Evolutionary conservation across 2,797 vertebrate species (phyloP).

Genomic region (Perodicticus potto): DNA sequence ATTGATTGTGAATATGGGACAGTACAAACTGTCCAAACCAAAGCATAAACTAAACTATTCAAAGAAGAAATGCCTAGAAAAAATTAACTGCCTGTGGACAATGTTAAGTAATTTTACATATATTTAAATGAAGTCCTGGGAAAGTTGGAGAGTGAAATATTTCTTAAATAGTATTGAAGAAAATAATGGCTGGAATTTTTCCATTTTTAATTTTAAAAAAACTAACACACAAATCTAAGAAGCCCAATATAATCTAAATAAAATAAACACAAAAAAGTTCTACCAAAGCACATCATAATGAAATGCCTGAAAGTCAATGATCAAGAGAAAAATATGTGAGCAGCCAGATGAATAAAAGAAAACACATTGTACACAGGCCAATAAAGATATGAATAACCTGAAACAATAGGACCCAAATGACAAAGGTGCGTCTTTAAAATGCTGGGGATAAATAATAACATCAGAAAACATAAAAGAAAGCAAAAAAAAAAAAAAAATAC

Average conservation of each 20-base stretch:
- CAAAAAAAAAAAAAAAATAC: background rate
- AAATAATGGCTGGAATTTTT: background rate
- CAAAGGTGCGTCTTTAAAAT: background rate
- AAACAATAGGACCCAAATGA: conserved; percentile 20
- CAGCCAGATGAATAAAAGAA: background rate
- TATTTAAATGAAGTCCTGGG: background rate
- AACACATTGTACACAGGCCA: background rate
- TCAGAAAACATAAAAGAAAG: background rate
- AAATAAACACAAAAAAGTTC: background rate
- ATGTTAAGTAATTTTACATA: background rate
- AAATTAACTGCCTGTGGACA: background rate
- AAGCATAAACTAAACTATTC: background rate
- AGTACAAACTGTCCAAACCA: background rate
- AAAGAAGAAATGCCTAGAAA: background rate
- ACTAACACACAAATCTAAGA: background rate
- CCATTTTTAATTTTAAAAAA: background rate
- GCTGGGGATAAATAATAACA: background rate
- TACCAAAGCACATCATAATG: background rate
- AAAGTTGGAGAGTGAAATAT: background rate
- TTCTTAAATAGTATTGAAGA: background rate
- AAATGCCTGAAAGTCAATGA: conserved; percentile 29
- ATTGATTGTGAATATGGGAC: background rate
- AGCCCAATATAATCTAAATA: background rate
- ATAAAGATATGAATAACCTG: conserved; percentile 27
- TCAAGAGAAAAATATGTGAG: conserved; percentile 14